Evolutionary conservation across 2,888 invertebrate genomes (phyloP), one percentile per base, ranked within the genome.

Genomic region (Cheilosia scutellata): DNA sequence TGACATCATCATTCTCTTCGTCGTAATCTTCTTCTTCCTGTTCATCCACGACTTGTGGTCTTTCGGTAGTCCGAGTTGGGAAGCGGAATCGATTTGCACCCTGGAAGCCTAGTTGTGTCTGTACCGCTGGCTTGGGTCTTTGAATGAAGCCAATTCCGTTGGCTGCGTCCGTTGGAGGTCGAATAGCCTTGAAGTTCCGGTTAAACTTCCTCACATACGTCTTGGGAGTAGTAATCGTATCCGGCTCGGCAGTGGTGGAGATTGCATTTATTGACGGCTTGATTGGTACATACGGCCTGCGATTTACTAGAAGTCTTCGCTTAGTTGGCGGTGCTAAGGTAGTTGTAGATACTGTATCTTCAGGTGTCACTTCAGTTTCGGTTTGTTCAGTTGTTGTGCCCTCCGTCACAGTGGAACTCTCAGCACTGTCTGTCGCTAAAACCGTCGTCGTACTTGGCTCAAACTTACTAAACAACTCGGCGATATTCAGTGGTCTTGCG

Each of bases 301-400:
- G 90, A 13, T 89, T 90, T n/a, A 91, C 76, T 4, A 91, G 75
- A 11, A 90, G 90, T n/a, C 91, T 89, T 1, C 90, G 49, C 5
- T 77, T 65, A 0, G 29, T 68, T 9, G 72, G 33, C 0, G 62
- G 2, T 1, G 42, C 60, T 11, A 66, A 11, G 0, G 65, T 53
- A 37, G 87, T 47, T 31, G 49, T 13, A 27, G 40, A 53, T 0
- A 25, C 5, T 13, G 40, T 5, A 9, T 31, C 25, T 25, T 75
- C 55, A n/a, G 51, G 20, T 4, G 9, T 16, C 5, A 20, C 25
- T 9, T 58, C 51, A 1, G 13, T 68, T 3, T 49, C 55, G 9
- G 62, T 62, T 0, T 66, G 77, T 25, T 71, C 60, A 16, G 13
- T 55, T 9, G 44, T 6, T 6, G 58, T 62, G 44, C 13, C 20